Evolutionary conservation across 2,113 vertebrate genomes (phyloP).

Genomic region (Daphoenositta chrysoptera): DNA sequence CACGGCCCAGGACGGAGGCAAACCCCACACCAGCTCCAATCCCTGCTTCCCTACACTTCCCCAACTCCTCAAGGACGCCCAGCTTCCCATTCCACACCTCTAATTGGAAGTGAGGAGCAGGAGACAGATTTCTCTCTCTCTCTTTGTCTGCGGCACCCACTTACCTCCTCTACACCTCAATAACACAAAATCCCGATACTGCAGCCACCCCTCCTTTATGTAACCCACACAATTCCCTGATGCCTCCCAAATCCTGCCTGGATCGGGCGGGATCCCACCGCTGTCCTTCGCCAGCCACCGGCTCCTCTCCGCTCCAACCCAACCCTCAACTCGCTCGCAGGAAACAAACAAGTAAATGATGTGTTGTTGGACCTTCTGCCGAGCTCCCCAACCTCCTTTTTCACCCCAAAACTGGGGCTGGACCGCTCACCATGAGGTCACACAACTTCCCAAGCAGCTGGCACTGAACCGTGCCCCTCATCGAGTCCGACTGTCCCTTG

Average conservation of each 20-base stretch:
- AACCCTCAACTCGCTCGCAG: background rate
- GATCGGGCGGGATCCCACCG: background rate
- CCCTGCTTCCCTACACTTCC: background rate
- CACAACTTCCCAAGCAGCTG: background rate
- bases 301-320: background rate
- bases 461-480: rapidly evolving
- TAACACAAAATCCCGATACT: background rate
- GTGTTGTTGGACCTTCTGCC: rapidly evolving
- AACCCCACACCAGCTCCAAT: background rate
- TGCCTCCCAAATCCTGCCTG: background rate
- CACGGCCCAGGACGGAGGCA: background rate
- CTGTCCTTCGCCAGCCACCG: background rate
- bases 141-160: background rate
- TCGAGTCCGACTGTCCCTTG: rapidly evolving
- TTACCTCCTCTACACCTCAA: background rate
- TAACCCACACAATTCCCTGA: background rate
- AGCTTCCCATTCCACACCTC: background rate
- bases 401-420: background rate
- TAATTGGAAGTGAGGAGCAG: background rate
- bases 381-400: background rate
- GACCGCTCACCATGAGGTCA: rapidly evolving
- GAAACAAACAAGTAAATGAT: rapidly evolving
- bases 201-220: background rate
- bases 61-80: background rate
- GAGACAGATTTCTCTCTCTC: background rate